Evolutionary conservation across 2,888 invertebrate species (phyloP).

Genomic region (Iphiclides podalirius): DNA sequence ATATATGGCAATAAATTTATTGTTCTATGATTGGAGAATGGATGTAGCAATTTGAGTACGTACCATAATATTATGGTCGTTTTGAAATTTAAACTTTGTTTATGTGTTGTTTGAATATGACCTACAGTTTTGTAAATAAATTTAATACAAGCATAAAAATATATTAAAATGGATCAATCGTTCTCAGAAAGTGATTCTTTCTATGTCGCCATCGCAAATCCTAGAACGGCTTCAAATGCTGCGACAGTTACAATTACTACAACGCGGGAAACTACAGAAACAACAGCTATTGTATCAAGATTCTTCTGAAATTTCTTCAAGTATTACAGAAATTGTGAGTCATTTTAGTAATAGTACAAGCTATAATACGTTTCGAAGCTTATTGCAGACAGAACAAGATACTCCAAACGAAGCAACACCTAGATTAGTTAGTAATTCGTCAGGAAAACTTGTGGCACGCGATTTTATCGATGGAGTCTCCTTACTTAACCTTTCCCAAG

Average conservation of each 20-base stretch:
- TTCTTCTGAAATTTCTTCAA: conserved; percentile 53
- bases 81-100: conserved; percentile 8
- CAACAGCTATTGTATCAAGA: conserved; percentile 60
- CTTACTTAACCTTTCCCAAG: conserved; percentile 63
- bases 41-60: too few relatives aligned
- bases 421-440: conserved; percentile 35
- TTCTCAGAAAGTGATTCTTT: conserved; percentile 62
- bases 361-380: conserved; percentile 67
- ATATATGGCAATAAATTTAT: too few relatives aligned
- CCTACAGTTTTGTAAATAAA: not conserved
- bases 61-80: too few relatives aligned
- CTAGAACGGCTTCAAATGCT: conserved; percentile 64
- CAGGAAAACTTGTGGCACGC: conserved; percentile 45
- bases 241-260: conserved; percentile 61
- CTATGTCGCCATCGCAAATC: conserved; percentile 67
- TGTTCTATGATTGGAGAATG: not conserved
- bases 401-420: conserved; percentile 42
- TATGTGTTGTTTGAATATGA: too few relatives aligned
- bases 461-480: conserved; percentile 71
- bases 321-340: conserved; percentile 65
- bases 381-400: conserved; percentile 53
- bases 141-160: not conserved
- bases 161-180: conserved; percentile 54
- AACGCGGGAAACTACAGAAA: conserved; percentile 70
- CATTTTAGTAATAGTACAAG: conserved; percentile 68